phyloP scores from a whole-genome alignment of 2,888 invertebrate genomes.

The Metalampra italica region DNA sequence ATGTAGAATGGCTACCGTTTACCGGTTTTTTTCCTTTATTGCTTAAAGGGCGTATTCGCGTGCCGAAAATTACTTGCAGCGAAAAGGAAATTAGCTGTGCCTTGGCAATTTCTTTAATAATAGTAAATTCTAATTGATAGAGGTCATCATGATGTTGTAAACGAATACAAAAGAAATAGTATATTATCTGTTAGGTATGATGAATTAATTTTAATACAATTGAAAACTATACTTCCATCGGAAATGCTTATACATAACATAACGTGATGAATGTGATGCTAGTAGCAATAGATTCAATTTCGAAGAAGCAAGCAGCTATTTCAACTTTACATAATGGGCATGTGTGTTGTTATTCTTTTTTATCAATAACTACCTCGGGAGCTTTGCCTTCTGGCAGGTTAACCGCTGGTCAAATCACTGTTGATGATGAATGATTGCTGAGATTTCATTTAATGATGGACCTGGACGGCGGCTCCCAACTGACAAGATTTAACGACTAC shows the following conservation, averaged over 20 bases:
- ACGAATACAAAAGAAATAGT: too few species aligned
- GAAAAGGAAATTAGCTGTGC: slow-evolving; percentile 34
- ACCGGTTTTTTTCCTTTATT: slow-evolving; percentile 31
- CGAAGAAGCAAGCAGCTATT: slow-evolving; percentile 30
- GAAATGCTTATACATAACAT: too few species aligned
- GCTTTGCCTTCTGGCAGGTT: slow-evolving; percentile 52
- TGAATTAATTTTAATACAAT: too few species aligned
- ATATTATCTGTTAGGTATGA: too few species aligned
- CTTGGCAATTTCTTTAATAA: slow-evolving; percentile 39
- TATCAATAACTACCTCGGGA: slow-evolving; percentile 52
- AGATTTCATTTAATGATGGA: slow-evolving; percentile 70
- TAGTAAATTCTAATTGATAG: slow-evolving; percentile 21
- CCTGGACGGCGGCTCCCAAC: slow-evolving; percentile 50
- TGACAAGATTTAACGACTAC: slow-evolving; percentile 50
- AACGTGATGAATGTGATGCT: not conserved
- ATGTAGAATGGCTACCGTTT: slow-evolving; percentile 58
- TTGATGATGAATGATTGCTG: slow-evolving; percentile 75
- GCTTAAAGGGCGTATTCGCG: slow-evolving; percentile 50
- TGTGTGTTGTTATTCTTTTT: slow-evolving; percentile 23
- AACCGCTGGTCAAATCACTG: slow-evolving; percentile 62
- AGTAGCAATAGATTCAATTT: slow-evolving; percentile 7
- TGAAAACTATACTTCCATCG: too few species aligned
- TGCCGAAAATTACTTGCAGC: slow-evolving; percentile 58
- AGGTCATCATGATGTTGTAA: not conserved
- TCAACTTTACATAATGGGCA: slow-evolving; percentile 27